Conservation (phyloP, 2,888 invertebrate species). For the Epistrophe eligans region DNA sequence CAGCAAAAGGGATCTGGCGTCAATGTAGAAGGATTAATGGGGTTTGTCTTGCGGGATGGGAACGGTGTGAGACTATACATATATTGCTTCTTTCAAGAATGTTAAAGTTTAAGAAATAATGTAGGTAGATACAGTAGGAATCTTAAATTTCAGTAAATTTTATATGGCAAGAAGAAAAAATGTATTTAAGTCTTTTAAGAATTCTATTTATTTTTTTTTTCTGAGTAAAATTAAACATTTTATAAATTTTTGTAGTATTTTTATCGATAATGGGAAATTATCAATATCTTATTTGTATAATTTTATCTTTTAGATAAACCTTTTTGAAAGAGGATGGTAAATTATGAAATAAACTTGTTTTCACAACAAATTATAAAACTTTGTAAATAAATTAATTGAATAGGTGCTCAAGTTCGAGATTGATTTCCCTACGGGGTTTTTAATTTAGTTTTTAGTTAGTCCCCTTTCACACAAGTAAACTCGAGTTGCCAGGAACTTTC, state of each 20-base stretch:
- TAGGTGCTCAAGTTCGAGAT: too few species aligned
- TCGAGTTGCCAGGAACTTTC: too few species aligned
- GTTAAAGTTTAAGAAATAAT: constrained; percentile 1
- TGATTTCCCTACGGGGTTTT: too few species aligned
- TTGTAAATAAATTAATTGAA: too few species aligned
- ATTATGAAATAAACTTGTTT: too few species aligned
- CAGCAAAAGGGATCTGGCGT: constrained; percentile 36
- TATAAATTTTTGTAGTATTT: background rate
- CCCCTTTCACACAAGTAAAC: too few species aligned
- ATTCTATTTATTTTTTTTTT: background rate
- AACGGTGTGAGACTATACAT: background rate
- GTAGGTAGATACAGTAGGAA: background rate
- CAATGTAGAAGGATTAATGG: constrained; percentile 54
- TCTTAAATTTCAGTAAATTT: constrained; percentile 15
- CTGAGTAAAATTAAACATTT: background rate
- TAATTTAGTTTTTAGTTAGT: too few species aligned
- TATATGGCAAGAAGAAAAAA: background rate
- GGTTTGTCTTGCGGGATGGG: constrained; percentile 41
- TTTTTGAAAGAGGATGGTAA: background rate
- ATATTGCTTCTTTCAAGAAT: constrained; percentile 3
- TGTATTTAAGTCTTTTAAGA: background rate
- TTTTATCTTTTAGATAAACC: too few species aligned
- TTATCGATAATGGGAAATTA: background rate
- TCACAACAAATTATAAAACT: too few species aligned
- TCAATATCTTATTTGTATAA: too few species aligned